phyloP scores from a whole-genome alignment of 2,888 invertebrate species.

The Drosophila picticornis region DNA sequence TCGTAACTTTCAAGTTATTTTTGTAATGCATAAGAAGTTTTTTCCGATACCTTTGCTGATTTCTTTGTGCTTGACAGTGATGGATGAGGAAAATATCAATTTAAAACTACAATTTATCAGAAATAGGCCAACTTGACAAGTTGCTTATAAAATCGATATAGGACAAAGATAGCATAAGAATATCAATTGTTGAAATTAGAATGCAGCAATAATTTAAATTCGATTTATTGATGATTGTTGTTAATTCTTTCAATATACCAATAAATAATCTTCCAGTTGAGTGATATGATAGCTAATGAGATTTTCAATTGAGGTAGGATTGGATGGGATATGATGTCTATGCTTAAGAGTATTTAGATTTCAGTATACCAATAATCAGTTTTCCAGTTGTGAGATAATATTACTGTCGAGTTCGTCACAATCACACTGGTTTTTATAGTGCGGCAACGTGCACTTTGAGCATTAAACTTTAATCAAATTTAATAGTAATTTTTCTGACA shows the following conservation, averaged over 20 bases:
- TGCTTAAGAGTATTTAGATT: not conserved
- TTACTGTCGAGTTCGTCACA: conserved; percentile 2
- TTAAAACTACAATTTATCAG: not conserved
- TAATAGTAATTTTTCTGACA: conserved; percentile 61
- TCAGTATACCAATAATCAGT: not conserved
- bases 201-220: not conserved
- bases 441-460: conserved; percentile 40
- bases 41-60: not conserved
- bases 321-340: not conserved
- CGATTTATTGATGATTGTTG: not conserved
- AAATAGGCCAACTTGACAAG: not conserved
- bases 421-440: conserved; percentile 41
- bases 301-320: not conserved
- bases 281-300: not conserved
- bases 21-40: not conserved
- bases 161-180: not conserved
- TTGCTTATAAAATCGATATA: not conserved
- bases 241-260: not conserved
- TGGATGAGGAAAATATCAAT: not conserved
- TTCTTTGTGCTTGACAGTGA: not conserved
- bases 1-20: not conserved
- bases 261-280: not conserved
- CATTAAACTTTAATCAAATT: conserved; percentile 75
- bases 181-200: not conserved
- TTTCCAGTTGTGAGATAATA: not conserved